These are phyloP conservation scores for Intellagama lesueurii DNA, from an alignment of 2,797 vertebrate species.

Conservation along the genomic window DNA sequence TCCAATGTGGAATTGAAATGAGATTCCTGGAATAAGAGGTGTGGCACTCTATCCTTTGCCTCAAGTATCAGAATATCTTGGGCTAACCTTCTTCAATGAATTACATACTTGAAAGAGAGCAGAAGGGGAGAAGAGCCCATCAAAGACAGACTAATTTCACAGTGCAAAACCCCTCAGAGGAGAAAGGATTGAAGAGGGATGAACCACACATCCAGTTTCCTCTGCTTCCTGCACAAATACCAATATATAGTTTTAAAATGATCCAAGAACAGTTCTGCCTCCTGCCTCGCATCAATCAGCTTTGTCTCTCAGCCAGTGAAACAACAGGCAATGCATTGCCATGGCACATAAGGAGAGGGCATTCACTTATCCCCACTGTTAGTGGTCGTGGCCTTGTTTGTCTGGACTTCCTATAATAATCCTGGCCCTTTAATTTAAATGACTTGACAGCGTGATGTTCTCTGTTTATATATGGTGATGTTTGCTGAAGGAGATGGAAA, in stretches of 20 bases:
- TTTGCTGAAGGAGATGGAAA: neutral
- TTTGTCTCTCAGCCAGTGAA: slow-evolving; percentile 4
- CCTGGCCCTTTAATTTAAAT: slow-evolving; percentile 47
- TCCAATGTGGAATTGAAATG: too few species aligned
- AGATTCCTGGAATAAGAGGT: neutral
- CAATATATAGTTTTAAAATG: neutral
- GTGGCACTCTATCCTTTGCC: neutral
- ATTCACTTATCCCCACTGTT: slow-evolving; percentile 28
- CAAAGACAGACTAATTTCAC: slow-evolving; percentile 25
- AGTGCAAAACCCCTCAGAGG: slow-evolving; percentile 30
- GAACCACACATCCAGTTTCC: slow-evolving; percentile 28
- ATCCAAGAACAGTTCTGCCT: too few species aligned
- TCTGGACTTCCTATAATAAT: slow-evolving; percentile 48
- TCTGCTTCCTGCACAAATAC: slow-evolving; percentile 15
- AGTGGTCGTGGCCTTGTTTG: slow-evolving; percentile 47
- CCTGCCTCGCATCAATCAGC: neutral
- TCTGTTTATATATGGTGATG: neutral
- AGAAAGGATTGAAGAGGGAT: slow-evolving; percentile 18
- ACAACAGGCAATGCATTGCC: slow-evolving; percentile 31
- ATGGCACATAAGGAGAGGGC: neutral
- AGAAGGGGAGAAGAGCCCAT: slow-evolving; percentile 24
- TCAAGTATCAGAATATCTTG: neutral
- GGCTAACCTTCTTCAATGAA: slow-evolving; percentile 37
- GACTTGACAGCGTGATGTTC: neutral
- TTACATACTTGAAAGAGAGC: slow-evolving; percentile 34